phyloP scores from a whole-genome alignment of 2,888 invertebrate species.

The Leptothorax acervorum region DNA sequence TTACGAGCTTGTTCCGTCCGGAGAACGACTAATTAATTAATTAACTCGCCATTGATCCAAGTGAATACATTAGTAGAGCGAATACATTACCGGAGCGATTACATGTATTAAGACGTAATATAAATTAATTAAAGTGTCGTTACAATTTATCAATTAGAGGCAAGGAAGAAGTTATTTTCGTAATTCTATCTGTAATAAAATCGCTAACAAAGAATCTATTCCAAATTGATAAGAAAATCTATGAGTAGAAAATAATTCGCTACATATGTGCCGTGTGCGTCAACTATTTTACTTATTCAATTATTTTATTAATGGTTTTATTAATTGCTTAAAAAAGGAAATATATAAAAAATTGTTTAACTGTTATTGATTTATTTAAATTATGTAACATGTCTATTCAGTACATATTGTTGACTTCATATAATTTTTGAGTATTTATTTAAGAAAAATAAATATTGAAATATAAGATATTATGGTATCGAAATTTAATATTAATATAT shows the following conservation, averaged over 20 bases:
- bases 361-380: background rate
- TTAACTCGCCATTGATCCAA: background rate
- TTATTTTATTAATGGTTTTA: background rate
- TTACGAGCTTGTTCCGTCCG: background rate
- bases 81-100: background rate
- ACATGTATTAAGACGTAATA: background rate
- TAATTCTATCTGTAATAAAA: background rate
- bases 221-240: background rate
- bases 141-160: background rate
- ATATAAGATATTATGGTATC: background rate
- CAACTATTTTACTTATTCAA: background rate
- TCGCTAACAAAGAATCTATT: background rate
- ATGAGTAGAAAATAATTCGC: background rate
- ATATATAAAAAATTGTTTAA: background rate
- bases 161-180: background rate
- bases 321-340: background rate
- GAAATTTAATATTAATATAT: background rate
- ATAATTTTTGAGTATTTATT: background rate
- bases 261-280: background rate
- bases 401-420: background rate
- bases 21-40: conserved; percentile 16
- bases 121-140: conserved; percentile 2
- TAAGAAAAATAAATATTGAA: background rate
- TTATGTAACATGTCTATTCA: background rate
- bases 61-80: no score